phyloP scores from a whole-genome alignment of 1,140 invertebrate species.

The Octopus sinensis region DNA sequence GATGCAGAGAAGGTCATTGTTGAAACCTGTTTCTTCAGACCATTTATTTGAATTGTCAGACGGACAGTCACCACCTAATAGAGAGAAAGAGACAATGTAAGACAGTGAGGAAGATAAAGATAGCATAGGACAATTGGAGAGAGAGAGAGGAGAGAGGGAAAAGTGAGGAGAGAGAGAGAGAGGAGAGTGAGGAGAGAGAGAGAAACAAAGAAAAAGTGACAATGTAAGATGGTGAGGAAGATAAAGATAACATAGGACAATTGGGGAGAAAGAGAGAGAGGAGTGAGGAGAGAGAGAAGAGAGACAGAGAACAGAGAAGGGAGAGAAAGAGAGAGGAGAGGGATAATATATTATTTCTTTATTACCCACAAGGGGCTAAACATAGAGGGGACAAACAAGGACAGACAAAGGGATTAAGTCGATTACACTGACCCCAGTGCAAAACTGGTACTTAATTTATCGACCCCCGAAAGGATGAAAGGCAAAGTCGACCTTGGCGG shows the following conservation, averaged over 20 bases:
- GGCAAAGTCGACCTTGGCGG: too few species aligned
- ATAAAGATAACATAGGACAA: background rate
- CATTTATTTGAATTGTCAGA: background rate
- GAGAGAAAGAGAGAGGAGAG: background rate
- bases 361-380: too few species aligned
- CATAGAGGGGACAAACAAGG: too few species aligned
- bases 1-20: slow-evolving; percentile 63
- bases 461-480: too few species aligned
- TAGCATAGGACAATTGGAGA: background rate
- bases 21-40: slow-evolving; percentile 50
- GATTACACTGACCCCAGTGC: too few species aligned
- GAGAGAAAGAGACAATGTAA: background rate
- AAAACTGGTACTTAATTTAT: too few species aligned
- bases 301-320: background rate
- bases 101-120: background rate
- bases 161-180: background rate
- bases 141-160: background rate
- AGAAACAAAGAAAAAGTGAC: background rate
- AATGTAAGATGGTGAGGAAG: background rate
- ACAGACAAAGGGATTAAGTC: too few species aligned
- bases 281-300: background rate
- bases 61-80: background rate
- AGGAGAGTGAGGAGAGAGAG: background rate
- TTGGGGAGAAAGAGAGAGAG: background rate
- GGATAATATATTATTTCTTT: too few species aligned